phyloP scores from a whole-genome alignment of 1,140 invertebrate genomes.

The Orchesella cincta region DNA sequence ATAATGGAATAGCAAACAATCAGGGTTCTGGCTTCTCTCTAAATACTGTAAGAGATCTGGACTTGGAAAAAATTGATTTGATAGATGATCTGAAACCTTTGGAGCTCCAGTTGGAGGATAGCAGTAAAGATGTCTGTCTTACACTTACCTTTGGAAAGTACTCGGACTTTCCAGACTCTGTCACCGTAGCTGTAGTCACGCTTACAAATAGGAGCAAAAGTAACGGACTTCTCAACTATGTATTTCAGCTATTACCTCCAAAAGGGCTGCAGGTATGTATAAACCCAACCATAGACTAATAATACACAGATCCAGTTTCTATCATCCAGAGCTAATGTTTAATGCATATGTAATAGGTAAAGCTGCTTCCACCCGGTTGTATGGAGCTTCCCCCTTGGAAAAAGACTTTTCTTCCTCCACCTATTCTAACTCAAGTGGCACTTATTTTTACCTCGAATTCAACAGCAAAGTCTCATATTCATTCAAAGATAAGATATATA shows the following conservation, averaged over 20 bases:
- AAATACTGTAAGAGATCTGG: constrained; percentile 42
- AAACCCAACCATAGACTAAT: too few species aligned
- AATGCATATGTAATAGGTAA: constrained; percentile 38
- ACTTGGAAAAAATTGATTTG: constrained; percentile 48
- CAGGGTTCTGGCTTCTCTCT: constrained; percentile 18
- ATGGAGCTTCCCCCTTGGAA: constrained; percentile 49
- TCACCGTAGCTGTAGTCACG: constrained; percentile 41
- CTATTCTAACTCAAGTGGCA: constrained; percentile 47
- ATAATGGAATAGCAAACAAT: too few species aligned
- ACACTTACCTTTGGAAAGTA: constrained; percentile 44
- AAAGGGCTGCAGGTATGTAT: constrained; percentile 48
- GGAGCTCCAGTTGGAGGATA: constrained; percentile 25
- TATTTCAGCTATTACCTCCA: constrained; percentile 49
- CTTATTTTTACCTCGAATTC: constrained; percentile 25
- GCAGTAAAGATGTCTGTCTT: constrained; percentile 34
- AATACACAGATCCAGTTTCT: neutral
- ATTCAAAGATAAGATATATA: constrained; percentile 43
- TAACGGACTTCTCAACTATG: constrained; percentile 41
- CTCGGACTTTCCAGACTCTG: constrained; percentile 29
- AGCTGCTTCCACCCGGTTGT: constrained; percentile 43
- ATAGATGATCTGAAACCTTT: constrained; percentile 43
- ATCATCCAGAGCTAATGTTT: neutral
- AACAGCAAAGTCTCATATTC: neutral
- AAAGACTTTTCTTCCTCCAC: constrained; percentile 46
- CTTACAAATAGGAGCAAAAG: constrained; percentile 38